Percentiles rank a stretch among this genome's conserved stretches.
Conservation (phyloP, 2,888 invertebrate species). For the Punctoribates punctum region DNA sequence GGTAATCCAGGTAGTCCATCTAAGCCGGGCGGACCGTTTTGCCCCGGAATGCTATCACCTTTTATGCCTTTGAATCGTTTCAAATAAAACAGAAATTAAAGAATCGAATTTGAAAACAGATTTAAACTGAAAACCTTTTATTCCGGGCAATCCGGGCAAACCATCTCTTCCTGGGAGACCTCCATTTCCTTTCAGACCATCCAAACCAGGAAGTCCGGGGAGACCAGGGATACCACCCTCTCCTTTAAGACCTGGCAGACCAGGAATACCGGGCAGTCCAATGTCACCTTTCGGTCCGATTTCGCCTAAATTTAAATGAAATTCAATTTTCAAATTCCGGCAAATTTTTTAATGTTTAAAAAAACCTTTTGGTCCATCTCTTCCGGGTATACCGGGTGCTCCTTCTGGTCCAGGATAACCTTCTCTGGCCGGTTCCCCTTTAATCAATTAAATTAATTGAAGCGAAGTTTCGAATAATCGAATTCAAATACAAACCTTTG, state of each 20-base stretch:
- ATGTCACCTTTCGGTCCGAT: slow-evolving; percentile 51
- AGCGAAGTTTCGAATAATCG: not conserved
- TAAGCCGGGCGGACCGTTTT: slow-evolving; percentile 52
- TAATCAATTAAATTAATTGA: slow-evolving; percentile 37
- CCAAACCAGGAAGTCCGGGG: slow-evolving; percentile 58
- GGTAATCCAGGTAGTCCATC: slow-evolving; percentile 54
- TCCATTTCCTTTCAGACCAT: slow-evolving; percentile 46
- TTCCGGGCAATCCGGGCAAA: slow-evolving; percentile 55
- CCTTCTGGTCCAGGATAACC: slow-evolving; percentile 46
- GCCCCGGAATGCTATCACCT: slow-evolving; percentile 27
- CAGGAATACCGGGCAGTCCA: slow-evolving; percentile 48
- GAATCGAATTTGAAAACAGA: not conserved
- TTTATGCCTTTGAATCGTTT: not conserved
- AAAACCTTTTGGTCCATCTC: slow-evolving; percentile 40
- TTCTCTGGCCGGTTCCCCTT: slow-evolving; percentile 47
- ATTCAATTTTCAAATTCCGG: slow-evolving; percentile 46
- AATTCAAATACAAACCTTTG: slow-evolving; percentile 50
- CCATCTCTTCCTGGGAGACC: slow-evolving; percentile 59
- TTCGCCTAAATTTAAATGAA: slow-evolving; percentile 48
- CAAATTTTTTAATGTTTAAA: not conserved
- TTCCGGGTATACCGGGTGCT: slow-evolving; percentile 4
- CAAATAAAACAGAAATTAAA: not conserved
- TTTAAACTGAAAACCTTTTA: not conserved
- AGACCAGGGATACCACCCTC: slow-evolving; percentile 49
- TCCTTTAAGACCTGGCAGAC: slow-evolving; percentile 38